Conservation (phyloP, 1,140 invertebrate species). For the Meloidogyne floridensis region DNA sequence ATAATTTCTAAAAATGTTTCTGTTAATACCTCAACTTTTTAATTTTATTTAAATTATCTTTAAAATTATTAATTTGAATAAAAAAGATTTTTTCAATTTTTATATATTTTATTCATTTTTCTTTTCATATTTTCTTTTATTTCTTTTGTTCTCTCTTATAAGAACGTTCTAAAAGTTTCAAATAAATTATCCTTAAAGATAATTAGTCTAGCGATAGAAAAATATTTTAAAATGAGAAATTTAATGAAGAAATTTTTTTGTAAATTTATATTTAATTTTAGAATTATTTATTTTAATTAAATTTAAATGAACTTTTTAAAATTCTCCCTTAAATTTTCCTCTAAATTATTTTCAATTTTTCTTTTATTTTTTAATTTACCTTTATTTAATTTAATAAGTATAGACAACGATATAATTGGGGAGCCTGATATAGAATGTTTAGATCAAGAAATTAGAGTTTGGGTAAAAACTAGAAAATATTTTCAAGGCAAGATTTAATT, state of each 20-base stretch:
- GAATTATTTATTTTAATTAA: neutral
- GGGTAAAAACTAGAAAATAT: slow-evolving; percentile 61
- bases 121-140: neutral
- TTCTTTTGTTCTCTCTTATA: neutral
- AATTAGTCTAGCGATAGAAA: too few species aligned
- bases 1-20: too few species aligned
- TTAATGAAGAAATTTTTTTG: too few species aligned
- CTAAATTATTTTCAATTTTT: neutral
- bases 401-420: slow-evolving; percentile 65
- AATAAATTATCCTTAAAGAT: too few species aligned
- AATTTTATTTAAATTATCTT: too few species aligned
- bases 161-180: too few species aligned
- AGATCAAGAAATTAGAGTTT: slow-evolving; percentile 63
- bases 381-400: slow-evolving; percentile 38
- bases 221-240: too few species aligned
- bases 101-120: neutral
- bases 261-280: neutral
- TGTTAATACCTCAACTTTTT: too few species aligned
- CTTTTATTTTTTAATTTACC: neutral
- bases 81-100: too few species aligned
- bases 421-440: slow-evolving; percentile 65
- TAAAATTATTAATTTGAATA: too few species aligned
- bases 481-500: slow-evolving; percentile 48
- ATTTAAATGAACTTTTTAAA: neutral
- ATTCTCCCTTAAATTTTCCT: neutral